Percentiles rank a stretch among this genome's conserved stretches.
phyloP scores from a whole-genome alignment of 53 echinoderm and acorn worm genomes.

The Arbacia lixula region DNA sequence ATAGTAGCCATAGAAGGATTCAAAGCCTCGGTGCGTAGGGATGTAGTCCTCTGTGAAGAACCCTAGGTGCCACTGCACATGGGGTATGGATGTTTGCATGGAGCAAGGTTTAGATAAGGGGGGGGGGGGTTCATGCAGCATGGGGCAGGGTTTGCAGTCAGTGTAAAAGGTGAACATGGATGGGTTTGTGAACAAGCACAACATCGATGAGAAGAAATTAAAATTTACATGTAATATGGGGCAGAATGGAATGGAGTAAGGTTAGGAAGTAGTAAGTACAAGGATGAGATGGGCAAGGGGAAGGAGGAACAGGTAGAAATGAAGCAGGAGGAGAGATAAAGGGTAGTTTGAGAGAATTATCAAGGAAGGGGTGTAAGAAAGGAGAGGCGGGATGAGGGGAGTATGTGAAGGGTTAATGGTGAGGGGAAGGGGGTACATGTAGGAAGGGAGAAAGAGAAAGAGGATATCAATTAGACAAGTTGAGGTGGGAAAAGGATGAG shows the following conservation, averaged over 20 bases:
- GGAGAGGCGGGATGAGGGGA: neutral
- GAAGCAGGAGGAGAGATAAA: neutral
- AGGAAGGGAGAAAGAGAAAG: neutral
- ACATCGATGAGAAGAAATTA: neutral
- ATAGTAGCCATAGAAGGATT: slow-evolving; percentile 80
- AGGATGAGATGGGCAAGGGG: neutral
- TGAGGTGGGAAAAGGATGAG: too few relatives aligned
- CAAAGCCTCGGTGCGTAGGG: slow-evolving; percentile 80
- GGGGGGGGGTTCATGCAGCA: neutral
- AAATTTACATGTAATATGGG: neutral
- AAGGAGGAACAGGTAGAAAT: neutral
- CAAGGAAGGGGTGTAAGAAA: neutral
- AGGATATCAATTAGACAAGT: too few relatives aligned
- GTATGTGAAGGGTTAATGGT: neutral
- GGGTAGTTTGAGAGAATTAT: neutral
- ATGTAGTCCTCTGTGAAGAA: slow-evolving; percentile 76
- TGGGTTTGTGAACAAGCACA: too few relatives aligned
- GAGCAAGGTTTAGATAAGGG: neutral
- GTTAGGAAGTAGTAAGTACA: neutral
- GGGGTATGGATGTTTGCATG: too few relatives aligned
- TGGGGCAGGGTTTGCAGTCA: too few relatives aligned
- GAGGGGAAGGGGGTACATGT: neutral
- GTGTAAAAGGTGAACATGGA: too few relatives aligned
- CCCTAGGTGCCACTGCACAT: slow-evolving; percentile 86
- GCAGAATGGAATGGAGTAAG: too few relatives aligned